phyloP scores from a whole-genome alignment of 2,113 vertebrate species.

The Ailurus styani region DNA sequence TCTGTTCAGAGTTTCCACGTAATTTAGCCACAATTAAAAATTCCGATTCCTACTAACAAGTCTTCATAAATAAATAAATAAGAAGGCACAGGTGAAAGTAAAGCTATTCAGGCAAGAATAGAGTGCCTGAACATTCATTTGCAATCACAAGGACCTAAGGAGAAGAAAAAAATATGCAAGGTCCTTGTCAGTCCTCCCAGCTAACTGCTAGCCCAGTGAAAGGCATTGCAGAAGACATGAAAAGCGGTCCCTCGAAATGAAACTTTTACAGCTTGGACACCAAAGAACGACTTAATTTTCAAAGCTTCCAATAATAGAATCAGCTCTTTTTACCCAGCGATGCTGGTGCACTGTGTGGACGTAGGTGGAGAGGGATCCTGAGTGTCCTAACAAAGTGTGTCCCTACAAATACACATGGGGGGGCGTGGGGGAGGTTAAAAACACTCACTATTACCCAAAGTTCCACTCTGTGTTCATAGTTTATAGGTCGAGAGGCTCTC shows the following conservation, averaged over 20 bases:
- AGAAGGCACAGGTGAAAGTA: conserved; percentile 65
- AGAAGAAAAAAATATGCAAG: neutral
- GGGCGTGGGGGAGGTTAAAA: conserved; percentile 64
- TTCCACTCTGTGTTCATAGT: conserved; percentile 34
- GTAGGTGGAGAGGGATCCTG: conserved; percentile 35
- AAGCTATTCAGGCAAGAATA: conserved; percentile 68
- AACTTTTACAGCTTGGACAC: conserved; percentile 34
- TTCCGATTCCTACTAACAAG: conserved; percentile 50
- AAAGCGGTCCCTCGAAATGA: conserved; percentile 51
- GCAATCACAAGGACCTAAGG: conserved; percentile 62
- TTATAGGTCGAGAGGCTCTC: conserved; percentile 4
- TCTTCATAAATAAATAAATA: conserved; percentile 47
- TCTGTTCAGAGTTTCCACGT: conserved; percentile 69
- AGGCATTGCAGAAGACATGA: conserved; percentile 60
- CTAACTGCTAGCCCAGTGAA: conserved; percentile 44
- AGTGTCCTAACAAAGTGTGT: conserved; percentile 75
- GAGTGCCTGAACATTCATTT: conserved; percentile 69
- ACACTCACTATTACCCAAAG: conserved; percentile 59
- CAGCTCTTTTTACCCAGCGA: conserved; percentile 16
- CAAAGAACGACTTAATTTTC: conserved; percentile 67
- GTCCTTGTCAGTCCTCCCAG: conserved; percentile 16
- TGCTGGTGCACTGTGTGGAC: neutral
- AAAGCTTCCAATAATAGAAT: conserved; percentile 63
- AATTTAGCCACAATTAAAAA: conserved; percentile 75
- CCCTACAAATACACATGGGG: conserved; percentile 70